Percentiles rank a stretch among this genome's conserved stretches.
These are phyloP conservation scores for Apteryx owenii DNA, from an alignment of 2,113 vertebrate species.

Conservation along the genomic window DNA sequence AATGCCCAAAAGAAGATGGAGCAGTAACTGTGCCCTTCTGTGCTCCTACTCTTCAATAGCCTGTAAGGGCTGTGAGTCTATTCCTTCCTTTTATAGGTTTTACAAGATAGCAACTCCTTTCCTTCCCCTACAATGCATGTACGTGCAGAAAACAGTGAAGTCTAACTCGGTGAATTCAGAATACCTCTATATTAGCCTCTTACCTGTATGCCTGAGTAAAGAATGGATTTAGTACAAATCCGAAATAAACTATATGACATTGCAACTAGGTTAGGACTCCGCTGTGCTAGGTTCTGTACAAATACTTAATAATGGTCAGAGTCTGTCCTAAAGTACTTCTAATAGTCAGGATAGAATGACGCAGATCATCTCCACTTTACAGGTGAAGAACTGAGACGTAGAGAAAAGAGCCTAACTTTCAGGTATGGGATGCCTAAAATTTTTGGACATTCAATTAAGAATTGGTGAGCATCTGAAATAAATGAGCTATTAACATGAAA, in stretches of 20 bases:
- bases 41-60: background rate
- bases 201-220: background rate
- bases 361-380: background rate
- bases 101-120: background rate
- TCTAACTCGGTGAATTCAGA: background rate
- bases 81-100: background rate
- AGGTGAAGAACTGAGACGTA: background rate
- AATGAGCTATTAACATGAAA: background rate
- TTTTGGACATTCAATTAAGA: background rate
- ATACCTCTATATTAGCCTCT: background rate
- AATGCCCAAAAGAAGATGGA: background rate
- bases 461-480: background rate
- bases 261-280: background rate
- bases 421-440: background rate
- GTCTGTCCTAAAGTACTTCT: background rate
- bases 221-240: background rate
- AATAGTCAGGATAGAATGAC: background rate
- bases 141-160: background rate
- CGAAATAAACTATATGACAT: background rate
- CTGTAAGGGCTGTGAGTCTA: background rate
- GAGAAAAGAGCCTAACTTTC: background rate
- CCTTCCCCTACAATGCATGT: background rate
- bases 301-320: background rate
- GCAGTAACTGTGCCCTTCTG: background rate
- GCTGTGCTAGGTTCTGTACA: background rate